Evolutionary conservation across 2,888 invertebrate species (phyloP), one percentile per base, ranked within the genome.

Genomic region (Lithophane ornitopus): DNA sequence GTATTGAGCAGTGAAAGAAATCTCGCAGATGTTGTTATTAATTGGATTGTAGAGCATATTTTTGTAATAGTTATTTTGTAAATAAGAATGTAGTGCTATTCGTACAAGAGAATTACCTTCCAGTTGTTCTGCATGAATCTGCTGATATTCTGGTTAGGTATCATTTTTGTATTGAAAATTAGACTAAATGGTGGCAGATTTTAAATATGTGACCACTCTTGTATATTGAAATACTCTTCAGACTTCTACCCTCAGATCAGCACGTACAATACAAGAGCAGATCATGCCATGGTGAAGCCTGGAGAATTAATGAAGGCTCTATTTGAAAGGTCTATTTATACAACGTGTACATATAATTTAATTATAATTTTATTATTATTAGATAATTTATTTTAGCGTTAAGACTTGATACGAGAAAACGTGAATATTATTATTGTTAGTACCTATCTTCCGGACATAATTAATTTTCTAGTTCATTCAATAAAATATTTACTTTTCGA

Each of bases 1-100:
- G 46, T 16, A 49, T 49, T 19, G 46, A 49, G 7, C 34, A n/a
- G 26, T n/a, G 12, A 56, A 58, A 70, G 44, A 77, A 67, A 78
- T 80, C 78, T 82, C 67, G 63, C 11, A 65, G 49, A 65, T n/a
- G 14, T 11, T 63, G 14, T 46, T 77, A 34, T 16, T 22, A 8
- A 54, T 65, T 52, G 0, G 34, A 56, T 56, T 26, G 12, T 65
- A 12, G 14, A 28, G 46, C 19, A 46, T 14, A 46, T 8, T 28
- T 22, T 28, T 0, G 28, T 14, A 22, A 26, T 4, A 28, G 8
- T 9, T 0, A n/a, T 34, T 52, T 52, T 46, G 8, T 52, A 9
- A 52, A 34, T 34, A 52, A 34, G 16, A 46, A 28, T 14, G 28
- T 44, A 41, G 3, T 62, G 39, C 12, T 22, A 46, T 65, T 26